Conservation (phyloP, 2,113 vertebrate genomes). For the Cynoglossus semilaevis region DNA sequence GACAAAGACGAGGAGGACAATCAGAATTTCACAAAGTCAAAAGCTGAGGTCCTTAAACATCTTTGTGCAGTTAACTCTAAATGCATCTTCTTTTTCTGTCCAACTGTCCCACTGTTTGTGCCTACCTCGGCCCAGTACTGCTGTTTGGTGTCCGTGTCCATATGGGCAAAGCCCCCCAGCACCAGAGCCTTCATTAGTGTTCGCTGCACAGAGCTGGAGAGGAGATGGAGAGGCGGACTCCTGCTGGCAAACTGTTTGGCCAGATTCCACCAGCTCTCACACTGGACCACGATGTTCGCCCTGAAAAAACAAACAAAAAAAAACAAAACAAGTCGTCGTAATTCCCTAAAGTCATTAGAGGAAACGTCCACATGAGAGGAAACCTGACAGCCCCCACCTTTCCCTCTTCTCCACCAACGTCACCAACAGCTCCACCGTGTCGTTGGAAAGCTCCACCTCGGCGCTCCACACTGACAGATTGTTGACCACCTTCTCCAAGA, state of each 20-base stretch:
- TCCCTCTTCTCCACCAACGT: slow-evolving; percentile 96
- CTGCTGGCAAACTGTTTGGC: slow-evolving; percentile 96
- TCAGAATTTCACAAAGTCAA: slow-evolving; percentile 14
- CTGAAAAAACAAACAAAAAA: slow-evolving; percentile 59
- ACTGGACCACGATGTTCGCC: slow-evolving; percentile 96
- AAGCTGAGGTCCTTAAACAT: not conserved
- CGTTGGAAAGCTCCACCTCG: slow-evolving; percentile 92
- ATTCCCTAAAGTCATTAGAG: no score
- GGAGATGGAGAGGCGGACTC: slow-evolving; percentile 90
- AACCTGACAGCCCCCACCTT: slow-evolving; percentile 85
- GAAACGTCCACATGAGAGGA: no score
- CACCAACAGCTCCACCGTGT: slow-evolving; percentile 96
- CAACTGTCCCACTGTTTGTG: no score
- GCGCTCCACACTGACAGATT: slow-evolving; percentile 98
- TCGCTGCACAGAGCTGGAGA: slow-evolving; percentile 94
- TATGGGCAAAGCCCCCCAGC: slow-evolving; percentile 95
- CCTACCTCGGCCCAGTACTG: slow-evolving; percentile 98
- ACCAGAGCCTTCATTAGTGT: slow-evolving; percentile 97
- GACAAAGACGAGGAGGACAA: slow-evolving; percentile 15
- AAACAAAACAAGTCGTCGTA: no score
- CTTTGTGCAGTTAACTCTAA: no score
- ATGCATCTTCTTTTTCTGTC: no score
- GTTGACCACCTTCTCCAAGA: slow-evolving; percentile 98
- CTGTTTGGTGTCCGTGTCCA: slow-evolving; percentile 96
- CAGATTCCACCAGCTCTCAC: slow-evolving; percentile 98